Conservation (phyloP, 92 coral and sea anemone genomes). For the Hydrozoanthus gracilis region DNA sequence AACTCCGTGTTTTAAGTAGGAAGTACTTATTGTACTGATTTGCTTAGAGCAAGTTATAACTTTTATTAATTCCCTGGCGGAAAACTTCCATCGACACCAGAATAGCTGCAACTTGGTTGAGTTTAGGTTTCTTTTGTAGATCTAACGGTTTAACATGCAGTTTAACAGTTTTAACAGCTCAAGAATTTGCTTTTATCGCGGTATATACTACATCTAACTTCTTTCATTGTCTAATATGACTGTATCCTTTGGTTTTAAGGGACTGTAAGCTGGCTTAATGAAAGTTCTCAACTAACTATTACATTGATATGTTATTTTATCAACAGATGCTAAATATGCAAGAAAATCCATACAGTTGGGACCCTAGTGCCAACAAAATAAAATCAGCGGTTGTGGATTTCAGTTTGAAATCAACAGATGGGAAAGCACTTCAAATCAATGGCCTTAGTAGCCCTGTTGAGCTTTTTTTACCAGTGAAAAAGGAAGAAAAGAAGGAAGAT, state of each 20-base stretch:
- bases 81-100: no score
- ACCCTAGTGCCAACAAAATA: conserved; percentile 52
- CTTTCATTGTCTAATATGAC: no score
- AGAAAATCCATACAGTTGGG: conserved; percentile 83
- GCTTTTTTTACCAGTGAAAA: conserved; percentile 65
- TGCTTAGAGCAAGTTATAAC: no score
- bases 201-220: no score
- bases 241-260: neutral
- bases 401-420: conserved; percentile 50
- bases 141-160: no score
- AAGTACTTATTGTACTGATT: no score
- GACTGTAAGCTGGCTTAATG: neutral
- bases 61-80: no score
- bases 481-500: conserved; percentile 44
- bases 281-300: neutral
- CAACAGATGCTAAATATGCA: conserved; percentile 68
- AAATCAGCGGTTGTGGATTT: conserved; percentile 67
- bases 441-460: conserved; percentile 77
- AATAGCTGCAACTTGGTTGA: no score
- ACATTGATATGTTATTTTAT: neutral
- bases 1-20: no score
- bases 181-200: no score
- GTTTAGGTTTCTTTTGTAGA: no score
- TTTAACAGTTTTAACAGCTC: no score
- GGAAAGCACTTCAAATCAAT: conserved; percentile 54